phyloP scores from a whole-genome alignment of 2,888 invertebrate species.

The Xestoiulus laeticollis region DNA sequence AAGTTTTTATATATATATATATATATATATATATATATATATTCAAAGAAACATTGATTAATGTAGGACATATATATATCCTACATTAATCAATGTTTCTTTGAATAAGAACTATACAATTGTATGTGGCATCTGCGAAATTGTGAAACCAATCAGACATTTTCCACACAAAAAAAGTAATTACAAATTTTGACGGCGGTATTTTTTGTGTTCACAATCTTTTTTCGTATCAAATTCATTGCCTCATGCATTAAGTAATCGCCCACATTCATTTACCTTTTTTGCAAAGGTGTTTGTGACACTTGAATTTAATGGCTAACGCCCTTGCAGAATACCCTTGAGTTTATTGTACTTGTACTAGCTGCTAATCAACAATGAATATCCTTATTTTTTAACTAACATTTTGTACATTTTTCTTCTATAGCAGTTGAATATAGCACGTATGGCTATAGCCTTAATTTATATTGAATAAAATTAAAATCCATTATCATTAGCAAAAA shows the following conservation, averaged over 20 bases:
- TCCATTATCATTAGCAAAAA: no score
- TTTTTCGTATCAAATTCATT: background rate
- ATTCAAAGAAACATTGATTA: no score
- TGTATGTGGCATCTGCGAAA: background rate
- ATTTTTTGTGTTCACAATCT: background rate
- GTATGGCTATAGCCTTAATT: no score
- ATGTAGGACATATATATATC: no score
- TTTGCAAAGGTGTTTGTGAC: background rate
- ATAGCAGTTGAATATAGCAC: no score
- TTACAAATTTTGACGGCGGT: background rate
- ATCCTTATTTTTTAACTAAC: background rate
- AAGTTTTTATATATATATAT: no score
- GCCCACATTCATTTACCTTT: background rate
- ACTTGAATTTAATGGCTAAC: background rate
- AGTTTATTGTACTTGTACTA: slow-evolving; percentile 18
- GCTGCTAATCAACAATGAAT: background rate
- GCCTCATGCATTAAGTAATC: background rate
- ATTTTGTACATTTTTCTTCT: background rate
- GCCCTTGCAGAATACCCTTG: background rate
- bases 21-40: no score
- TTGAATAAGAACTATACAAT: no score
- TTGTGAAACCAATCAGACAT: background rate
- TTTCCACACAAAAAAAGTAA: background rate
- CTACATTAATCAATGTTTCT: no score
- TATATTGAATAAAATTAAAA: no score